phyloP scores from a whole-genome alignment of 2,888 invertebrate species.

The Agrotis ipsilon region DNA sequence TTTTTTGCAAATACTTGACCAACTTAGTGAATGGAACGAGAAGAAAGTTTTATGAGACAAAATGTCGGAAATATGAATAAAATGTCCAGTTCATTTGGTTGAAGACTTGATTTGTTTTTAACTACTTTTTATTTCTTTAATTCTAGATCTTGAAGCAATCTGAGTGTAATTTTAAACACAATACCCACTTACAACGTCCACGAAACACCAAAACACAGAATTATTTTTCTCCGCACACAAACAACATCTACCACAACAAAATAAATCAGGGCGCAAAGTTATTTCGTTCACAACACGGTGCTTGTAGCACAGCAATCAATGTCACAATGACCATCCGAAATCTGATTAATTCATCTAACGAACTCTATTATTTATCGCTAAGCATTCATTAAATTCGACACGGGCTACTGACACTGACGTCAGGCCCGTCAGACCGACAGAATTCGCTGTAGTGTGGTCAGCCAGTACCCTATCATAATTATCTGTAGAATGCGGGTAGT shows the following conservation, averaged over 20 bases:
- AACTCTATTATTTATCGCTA: slow-evolving; percentile 81
- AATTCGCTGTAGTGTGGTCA: slow-evolving; percentile 59
- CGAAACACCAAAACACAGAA: background rate
- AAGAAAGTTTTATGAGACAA: slow-evolving; percentile 8
- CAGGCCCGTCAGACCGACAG: slow-evolving; percentile 44
- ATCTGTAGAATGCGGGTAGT: slow-evolving; percentile 52
- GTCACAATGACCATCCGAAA: slow-evolving; percentile 74
- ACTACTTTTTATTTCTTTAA: background rate
- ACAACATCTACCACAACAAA: slow-evolving; percentile 46
- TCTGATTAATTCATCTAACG: slow-evolving; percentile 80
- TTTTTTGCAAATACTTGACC: slow-evolving; percentile 38
- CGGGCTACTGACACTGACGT: slow-evolving; percentile 67
- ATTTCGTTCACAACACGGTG: slow-evolving; percentile 59
- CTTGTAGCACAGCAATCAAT: slow-evolving; percentile 70
- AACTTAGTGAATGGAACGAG: slow-evolving; percentile 18
- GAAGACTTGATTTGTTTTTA: no score
- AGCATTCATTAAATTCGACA: slow-evolving; percentile 80
- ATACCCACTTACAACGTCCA: background rate
- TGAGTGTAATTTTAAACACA: background rate
- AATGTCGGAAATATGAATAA: slow-evolving; percentile 15
- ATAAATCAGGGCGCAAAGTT: slow-evolving; percentile 59
- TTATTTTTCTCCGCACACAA: slow-evolving; percentile 9
- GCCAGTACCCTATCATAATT: slow-evolving; percentile 58
- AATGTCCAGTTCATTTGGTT: background rate
- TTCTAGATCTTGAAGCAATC: background rate